Evolutionary conservation across 2,888 invertebrate genomes (phyloP), one percentile per base, ranked within the genome.

Genomic region (Luperina nickerlii): DNA sequence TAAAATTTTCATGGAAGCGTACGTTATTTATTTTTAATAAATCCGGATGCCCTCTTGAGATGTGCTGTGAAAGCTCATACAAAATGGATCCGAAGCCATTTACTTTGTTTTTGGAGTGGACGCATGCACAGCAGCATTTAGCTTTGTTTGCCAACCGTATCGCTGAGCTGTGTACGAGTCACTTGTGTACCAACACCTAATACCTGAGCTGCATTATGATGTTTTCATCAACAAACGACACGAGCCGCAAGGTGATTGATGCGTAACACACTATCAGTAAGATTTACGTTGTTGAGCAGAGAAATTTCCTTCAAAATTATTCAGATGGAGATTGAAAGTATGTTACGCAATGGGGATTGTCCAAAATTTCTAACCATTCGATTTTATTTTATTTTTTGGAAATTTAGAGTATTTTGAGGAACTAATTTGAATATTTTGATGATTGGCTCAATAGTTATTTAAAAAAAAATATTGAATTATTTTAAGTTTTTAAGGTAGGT

Each of bases 51-150:
- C 77, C 82, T 82, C 80, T 72, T 75, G 76, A 79, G 87, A 90
- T 85, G 76, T 91, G 94, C 94, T 95, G 95, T 94, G 90, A 90
- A 91, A 92, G 92, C 92, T 94, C 91, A 93, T 93, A 90, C 90
- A 94, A 93, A 94, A 94, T 92, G 91, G 91, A 94, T 92, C 85
- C 88, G 73, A 85, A 87, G 84, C 90, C 89, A 90, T 93, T 92
- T 93, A 90, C 92, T 89, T 91, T 88, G 92, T 91, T 91, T 88
- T 91, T 87, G 85, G 89, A 87, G 91, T 90, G 89, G 90, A 90
- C 83, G 75, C 88, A 87, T 89, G 85, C 81, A 88, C n/a, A n/a
- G n/a, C n/a, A n/a, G 86, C 87, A 88, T 90, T 89, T 88, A 88
- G 83, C 79, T 89, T 78, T 90, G 88, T 89, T 90, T 89, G 83